phyloP scores from a whole-genome alignment of 2,888 invertebrate genomes.

The Stenurella melanura region DNA sequence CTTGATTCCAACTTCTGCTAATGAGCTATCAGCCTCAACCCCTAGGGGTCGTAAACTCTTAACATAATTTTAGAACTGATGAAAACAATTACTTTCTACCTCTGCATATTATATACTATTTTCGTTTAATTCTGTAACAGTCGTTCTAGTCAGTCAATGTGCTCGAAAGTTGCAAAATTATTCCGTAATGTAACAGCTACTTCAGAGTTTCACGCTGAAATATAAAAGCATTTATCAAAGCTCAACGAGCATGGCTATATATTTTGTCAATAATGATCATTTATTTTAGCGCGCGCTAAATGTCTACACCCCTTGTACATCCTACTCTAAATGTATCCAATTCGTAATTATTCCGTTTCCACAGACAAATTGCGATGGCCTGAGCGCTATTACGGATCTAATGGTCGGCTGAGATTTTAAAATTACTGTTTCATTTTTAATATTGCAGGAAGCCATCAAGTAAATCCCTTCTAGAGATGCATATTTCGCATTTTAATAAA shows the following conservation, averaged over 20 bases:
- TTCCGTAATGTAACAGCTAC: neutral
- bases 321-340: slow-evolving; percentile 26
- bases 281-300: slow-evolving; percentile 29
- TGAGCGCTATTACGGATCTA: slow-evolving; percentile 1
- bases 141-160: neutral
- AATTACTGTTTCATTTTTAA: slow-evolving; percentile 35
- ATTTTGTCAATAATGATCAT: slow-evolving; percentile 35
- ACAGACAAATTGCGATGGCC: slow-evolving; percentile 21
- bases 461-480: slow-evolving; percentile 14
- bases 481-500: slow-evolving; percentile 27
- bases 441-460: slow-evolving; percentile 25
- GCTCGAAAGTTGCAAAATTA: neutral
- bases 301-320: neutral
- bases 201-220: neutral
- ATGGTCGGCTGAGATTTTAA: slow-evolving; percentile 30
- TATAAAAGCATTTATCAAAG: slow-evolving; percentile 21
- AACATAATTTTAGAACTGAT: too few relatives aligned
- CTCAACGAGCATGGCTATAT: slow-evolving; percentile 16
- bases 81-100: too few relatives aligned
- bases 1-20: too few relatives aligned
- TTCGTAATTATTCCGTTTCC: slow-evolving; percentile 30
- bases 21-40: too few relatives aligned
- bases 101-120: too few relatives aligned
- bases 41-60: too few relatives aligned
- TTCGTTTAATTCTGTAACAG: neutral